Conservation (phyloP, 2,797 vertebrate genomes). For the Typhlichthys eigenmanni region DNA sequence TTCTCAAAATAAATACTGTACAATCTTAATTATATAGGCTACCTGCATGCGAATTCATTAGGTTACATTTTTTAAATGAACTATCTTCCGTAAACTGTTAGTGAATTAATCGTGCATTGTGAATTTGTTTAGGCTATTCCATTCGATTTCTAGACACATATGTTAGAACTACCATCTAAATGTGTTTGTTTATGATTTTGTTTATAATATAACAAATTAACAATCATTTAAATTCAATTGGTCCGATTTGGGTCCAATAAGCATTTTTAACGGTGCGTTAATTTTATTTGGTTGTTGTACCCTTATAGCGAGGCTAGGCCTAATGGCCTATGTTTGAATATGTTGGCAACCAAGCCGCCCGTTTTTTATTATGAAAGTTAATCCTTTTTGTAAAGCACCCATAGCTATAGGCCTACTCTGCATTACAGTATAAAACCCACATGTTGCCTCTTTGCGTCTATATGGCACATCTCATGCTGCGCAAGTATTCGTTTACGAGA, state of each 20-base stretch:
- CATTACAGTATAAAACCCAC: not conserved
- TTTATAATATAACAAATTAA: constrained; percentile 1
- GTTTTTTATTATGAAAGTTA: constrained; percentile 8
- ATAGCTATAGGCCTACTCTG: not conserved
- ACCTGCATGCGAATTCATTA: too few species aligned
- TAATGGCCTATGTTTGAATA: constrained; percentile 5
- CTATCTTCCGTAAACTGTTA: too few species aligned
- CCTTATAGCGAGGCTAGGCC: not conserved
- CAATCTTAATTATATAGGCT: too few species aligned
- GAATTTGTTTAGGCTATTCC: too few species aligned
- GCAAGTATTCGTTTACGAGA: constrained; percentile 63
- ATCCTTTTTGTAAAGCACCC: constrained; percentile 10
- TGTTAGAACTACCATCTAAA: not conserved
- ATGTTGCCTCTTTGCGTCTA: not conserved
- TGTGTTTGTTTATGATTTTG: not conserved
- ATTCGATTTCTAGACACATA: not conserved
- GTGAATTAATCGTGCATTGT: too few species aligned
- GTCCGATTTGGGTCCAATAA: not conserved
- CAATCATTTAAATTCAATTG: not conserved
- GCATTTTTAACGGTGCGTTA: too few species aligned
- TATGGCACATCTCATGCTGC: constrained; percentile 42
- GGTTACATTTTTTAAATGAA: too few species aligned
- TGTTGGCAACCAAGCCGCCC: not conserved
- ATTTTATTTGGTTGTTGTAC: not conserved
- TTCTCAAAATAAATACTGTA: not conserved